A percentile compares a stretch with the other conserved stretches of the same genome.
Evolutionary conservation across 2,888 invertebrate species (phyloP).

Genomic region (Prosapia bicincta): DNA sequence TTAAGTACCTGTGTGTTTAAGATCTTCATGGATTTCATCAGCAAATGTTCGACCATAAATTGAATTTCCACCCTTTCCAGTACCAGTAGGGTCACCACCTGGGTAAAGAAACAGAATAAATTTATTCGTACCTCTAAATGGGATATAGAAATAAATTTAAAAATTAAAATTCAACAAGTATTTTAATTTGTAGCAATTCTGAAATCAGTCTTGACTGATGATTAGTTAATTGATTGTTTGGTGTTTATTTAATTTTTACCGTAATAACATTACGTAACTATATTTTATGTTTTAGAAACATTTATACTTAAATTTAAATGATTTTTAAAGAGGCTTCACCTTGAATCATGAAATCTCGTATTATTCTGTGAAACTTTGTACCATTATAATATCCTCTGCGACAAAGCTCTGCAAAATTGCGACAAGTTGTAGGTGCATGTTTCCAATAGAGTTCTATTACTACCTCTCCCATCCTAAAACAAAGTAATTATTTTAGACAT

Average conservation of each 20-base stretch:
- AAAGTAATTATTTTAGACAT: constrained; percentile 16
- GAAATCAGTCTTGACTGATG: no score
- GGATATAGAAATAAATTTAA: not conserved
- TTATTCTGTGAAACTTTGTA: constrained; percentile 94
- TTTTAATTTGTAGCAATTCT: no score
- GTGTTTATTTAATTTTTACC: no score
- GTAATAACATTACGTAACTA: no score
- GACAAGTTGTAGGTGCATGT: constrained; percentile 94
- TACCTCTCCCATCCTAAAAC: constrained; percentile 88
- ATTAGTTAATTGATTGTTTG: no score
- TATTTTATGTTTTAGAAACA: no score
- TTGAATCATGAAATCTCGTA: constrained; percentile 91
- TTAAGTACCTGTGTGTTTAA: constrained; percentile 96
- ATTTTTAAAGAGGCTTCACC: no score
- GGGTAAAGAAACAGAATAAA: constrained; percentile 17
- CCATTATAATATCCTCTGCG: constrained; percentile 94
- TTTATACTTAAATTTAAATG: no score
- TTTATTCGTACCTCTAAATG: no score
- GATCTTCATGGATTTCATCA: constrained; percentile 90
- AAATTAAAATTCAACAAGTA: no score
- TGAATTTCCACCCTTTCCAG: constrained; percentile 93
- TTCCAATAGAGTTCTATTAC: constrained; percentile 96
- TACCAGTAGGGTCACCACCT: constrained; percentile 95
- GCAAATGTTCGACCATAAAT: constrained; percentile 95
- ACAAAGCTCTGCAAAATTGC: constrained; percentile 94